A percentile compares a stretch with the other conserved stretches of the same genome.
phyloP scores from a whole-genome alignment of 1,140 invertebrate species.

The Pseudachorutes palmiensis region DNA sequence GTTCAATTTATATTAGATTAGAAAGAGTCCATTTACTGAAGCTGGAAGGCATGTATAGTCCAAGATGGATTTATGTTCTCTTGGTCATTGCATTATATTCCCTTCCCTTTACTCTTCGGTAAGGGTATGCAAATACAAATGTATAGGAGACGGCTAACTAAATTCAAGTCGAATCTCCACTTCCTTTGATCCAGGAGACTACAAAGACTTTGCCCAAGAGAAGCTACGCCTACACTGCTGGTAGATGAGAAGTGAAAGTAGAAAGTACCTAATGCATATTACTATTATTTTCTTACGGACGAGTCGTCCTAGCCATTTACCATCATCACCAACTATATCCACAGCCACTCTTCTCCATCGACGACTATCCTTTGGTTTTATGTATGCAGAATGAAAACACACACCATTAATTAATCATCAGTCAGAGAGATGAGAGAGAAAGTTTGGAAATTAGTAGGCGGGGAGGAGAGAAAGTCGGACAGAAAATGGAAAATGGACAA shows the following conservation, averaged over 20 bases:
- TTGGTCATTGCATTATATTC: constrained; percentile 5
- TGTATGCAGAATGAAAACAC: constrained; percentile 2
- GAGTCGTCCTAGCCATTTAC: background rate
- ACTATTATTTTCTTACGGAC: background rate
- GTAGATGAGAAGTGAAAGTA: background rate
- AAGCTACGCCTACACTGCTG: too few relatives aligned
- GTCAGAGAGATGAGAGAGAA: background rate
- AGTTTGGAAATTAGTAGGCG: background rate
- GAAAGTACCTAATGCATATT: constrained; percentile 12
- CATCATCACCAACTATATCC: background rate
- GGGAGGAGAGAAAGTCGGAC: background rate
- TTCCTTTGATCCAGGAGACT: constrained; percentile 2
- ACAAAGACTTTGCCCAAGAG: constrained; percentile 8
- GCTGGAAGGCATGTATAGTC: background rate
- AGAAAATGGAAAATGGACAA: constrained; percentile 6
- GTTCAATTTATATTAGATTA: constrained; percentile 14
- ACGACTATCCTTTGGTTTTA: too few relatives aligned
- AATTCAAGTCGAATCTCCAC: background rate
- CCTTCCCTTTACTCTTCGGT: background rate
- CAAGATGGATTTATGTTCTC: constrained; percentile 10
- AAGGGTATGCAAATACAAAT: background rate
- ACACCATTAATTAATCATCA: constrained; percentile 12
- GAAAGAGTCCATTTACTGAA: background rate
- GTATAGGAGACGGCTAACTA: background rate
- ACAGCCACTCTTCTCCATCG: background rate